Base-by-base conservation (phyloP, 2,888 invertebrate species). In the Drosophila helvetica region DNA sequence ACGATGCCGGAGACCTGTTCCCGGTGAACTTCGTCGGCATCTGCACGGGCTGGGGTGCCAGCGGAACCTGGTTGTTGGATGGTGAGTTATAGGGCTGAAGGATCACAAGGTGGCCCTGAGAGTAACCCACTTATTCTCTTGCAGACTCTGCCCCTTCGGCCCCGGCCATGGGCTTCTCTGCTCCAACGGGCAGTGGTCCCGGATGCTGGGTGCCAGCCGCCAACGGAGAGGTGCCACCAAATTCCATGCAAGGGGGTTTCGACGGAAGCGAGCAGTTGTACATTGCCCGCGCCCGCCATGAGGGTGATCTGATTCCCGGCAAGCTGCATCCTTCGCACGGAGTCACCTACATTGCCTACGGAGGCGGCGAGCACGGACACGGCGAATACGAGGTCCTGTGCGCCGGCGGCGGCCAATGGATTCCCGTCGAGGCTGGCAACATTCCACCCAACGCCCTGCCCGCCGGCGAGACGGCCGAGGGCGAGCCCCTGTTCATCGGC, bases 11-110 rank as follows among this genome's bases (percentile, higher is more conserved):
- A 1, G 94, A 95, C 75, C 94, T 95, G 5, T 94, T 96, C 90
- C 94, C 94, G 12, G 94, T 97, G 63, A 94, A 94, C 72, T 95
- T 95, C 91, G 94, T 96, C 50, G 97, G 97, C 50, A 94, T 97
- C 33, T 96, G 96, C 92, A 97, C 97, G 51, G 97, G 96, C 54
- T 97, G 96, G 96, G 97, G 97, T 18, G 96, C 97, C 12, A 93
- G 92, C 59, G 97, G 97, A 42, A 93, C 95, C 47, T 97, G 97
- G 97, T 93, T 95, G 75, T 94, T 97, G 82, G 96, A 96, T 93
- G 95, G 96, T 96, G 93, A 85, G 57, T 30, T 18, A 43, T 6
- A 4, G 15, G 15, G 3, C 4, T 25, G 3, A 0, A 10, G 18
- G 1, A 0, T 6, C 15, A 6, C 6, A 38, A n/a, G 17, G n/a